Evolutionary conservation across 2,113 vertebrate species (phyloP).

Genomic region (Embiotoca jacksoni): DNA sequence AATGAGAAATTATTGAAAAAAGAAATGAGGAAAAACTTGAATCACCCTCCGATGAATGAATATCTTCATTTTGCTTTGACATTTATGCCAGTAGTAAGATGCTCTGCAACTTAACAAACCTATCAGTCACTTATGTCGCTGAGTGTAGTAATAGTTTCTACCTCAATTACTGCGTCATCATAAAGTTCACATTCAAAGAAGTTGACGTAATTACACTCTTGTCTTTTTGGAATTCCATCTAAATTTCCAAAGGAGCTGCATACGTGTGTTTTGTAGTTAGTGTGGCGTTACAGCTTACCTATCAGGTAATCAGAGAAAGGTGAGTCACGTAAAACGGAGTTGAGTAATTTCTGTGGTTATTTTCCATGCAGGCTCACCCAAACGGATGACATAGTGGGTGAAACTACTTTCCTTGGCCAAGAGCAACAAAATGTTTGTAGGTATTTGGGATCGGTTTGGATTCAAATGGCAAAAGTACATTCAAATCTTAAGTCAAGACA

Average conservation of each 20-base stretch:
- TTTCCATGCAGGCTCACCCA: constrained; percentile 77
- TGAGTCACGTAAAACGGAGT: constrained; percentile 74
- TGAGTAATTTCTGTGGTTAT: constrained; percentile 71
- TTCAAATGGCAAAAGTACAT: background rate
- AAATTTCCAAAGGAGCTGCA: background rate
- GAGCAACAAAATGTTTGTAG: constrained; percentile 17
- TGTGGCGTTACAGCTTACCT: constrained; percentile 27
- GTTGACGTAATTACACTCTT: background rate
- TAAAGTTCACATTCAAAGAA: background rate
- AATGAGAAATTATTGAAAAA: constrained; percentile 17
- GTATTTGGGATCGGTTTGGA: background rate
- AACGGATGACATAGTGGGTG: constrained; percentile 59
- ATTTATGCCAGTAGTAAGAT: background rate
- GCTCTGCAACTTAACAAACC: background rate
- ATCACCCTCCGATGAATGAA: background rate
- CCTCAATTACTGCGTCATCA: background rate
- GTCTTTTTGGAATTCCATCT: constrained; percentile 6
- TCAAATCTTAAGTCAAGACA: constrained; percentile 7
- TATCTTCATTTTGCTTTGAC: constrained; percentile 16
- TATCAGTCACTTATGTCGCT: background rate
- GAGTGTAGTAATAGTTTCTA: background rate
- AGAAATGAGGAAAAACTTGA: background rate
- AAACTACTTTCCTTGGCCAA: constrained; percentile 47
- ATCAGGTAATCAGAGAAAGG: constrained; percentile 54
- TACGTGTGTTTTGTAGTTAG: background rate